A percentile compares a stretch with the other conserved stretches of the same genome.
These are phyloP conservation scores for Bombus polaris DNA, from an alignment of 1,140 invertebrate genomes.

Conservation along the genomic window DNA sequence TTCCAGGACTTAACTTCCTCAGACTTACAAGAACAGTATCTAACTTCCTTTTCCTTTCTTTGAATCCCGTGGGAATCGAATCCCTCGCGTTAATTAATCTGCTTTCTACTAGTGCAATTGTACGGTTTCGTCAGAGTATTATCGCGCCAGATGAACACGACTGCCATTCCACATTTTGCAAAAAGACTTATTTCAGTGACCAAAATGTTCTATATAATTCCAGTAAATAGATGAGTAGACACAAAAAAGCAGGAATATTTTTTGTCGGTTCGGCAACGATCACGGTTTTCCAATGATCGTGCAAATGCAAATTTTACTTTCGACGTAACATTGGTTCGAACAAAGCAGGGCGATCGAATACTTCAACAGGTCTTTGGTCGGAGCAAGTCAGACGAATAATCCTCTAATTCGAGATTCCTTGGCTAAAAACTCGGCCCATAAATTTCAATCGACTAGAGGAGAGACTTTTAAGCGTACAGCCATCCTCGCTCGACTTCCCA, in stretches of 20 bases:
- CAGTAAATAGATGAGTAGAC: too few species aligned
- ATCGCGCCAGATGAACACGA: too few species aligned
- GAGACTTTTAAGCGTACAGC: not conserved
- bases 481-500: not conserved
- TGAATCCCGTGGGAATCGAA: slow-evolving; percentile 8
- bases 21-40: not conserved
- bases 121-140: too few species aligned
- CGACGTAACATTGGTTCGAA: not conserved
- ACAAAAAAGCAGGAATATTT: too few species aligned
- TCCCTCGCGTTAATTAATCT: slow-evolving; percentile 9
- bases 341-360: not conserved
- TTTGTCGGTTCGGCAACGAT: too few species aligned
- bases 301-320: not conserved
- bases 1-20: not conserved
- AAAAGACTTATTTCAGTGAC: too few species aligned
- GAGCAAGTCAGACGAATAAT: not conserved
- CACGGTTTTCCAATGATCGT: not conserved
- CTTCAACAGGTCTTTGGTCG: not conserved
- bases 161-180: too few species aligned
- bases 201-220: too few species aligned
- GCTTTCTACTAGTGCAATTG: not conserved
- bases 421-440: not conserved
- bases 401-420: not conserved
- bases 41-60: slow-evolving; percentile 1
- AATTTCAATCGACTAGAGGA: not conserved